Conservation (phyloP, 37 sponge, comb jelly and placozoan genomes). For the Cliona cf. orientalis region DNA sequence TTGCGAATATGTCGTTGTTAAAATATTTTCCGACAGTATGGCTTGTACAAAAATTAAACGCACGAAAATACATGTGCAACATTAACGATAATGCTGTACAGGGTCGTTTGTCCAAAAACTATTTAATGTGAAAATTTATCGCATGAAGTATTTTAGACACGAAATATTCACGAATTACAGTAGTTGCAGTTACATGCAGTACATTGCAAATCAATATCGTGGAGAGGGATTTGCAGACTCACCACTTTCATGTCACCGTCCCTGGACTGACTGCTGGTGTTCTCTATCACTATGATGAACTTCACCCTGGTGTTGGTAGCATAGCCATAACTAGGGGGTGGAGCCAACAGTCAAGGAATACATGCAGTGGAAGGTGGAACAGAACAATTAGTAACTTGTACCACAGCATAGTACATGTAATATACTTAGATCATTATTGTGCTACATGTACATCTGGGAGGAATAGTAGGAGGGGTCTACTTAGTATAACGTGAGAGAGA, state of each 20-base stretch:
- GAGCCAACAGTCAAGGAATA: not conserved
- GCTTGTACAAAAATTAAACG: not conserved
- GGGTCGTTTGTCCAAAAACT: no score
- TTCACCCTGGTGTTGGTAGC: slow-evolving; percentile 97
- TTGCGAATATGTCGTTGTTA: no score
- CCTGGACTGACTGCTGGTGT: slow-evolving; percentile 63
- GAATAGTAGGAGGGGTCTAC: not conserved
- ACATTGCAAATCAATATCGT: not conserved
- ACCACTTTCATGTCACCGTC: slow-evolving; percentile 85
- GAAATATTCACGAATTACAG: no score
- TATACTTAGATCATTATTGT: not conserved
- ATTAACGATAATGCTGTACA: not conserved
- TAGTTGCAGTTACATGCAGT: no score
- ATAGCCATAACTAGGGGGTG: slow-evolving; percentile 87
- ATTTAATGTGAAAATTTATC: no score
- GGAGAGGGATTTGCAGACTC: not conserved
- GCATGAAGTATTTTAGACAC: no score
- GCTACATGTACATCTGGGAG: not conserved
- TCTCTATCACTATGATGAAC: slow-evolving; percentile 87
- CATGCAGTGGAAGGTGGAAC: not conserved
- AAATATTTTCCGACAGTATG: no score
- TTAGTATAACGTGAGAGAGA: not conserved
- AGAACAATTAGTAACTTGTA: not conserved
- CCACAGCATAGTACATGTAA: not conserved
- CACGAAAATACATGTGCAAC: not conserved